These are phyloP conservation scores for Solen grandis DNA, from an alignment of 1,140 invertebrate species.

Conservation along the genomic window DNA sequence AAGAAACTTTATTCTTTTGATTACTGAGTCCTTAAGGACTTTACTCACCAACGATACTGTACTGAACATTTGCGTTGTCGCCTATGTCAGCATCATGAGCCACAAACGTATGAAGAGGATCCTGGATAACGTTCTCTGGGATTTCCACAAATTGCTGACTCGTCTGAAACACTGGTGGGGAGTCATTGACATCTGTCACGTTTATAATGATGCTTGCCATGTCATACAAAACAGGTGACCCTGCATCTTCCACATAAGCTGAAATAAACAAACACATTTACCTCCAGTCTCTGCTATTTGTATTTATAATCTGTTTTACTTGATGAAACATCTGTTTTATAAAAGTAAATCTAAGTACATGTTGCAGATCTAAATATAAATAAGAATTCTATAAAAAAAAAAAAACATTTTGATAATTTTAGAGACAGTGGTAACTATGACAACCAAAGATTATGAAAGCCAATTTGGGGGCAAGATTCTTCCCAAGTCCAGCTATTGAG, in stretches of 20 bases:
- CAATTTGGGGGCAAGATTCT: too few relatives aligned
- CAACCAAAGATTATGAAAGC: too few relatives aligned
- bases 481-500: too few relatives aligned
- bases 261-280: conserved; percentile 48
- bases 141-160: conserved; percentile 57
- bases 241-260: conserved; percentile 77
- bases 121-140: conserved; percentile 83
- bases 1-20: neutral
- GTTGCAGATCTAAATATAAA: too few relatives aligned
- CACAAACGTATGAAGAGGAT: conserved; percentile 82
- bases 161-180: conserved; percentile 72
- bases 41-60: conserved; percentile 93
- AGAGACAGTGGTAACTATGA: too few relatives aligned
- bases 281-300: too few relatives aligned
- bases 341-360: too few relatives aligned
- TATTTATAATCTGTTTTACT: too few relatives aligned
- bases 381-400: too few relatives aligned
- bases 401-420: too few relatives aligned
- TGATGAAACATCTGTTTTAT: too few relatives aligned
- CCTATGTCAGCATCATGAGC: conserved; percentile 94
- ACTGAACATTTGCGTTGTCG: conserved; percentile 91
- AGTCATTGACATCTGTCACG: conserved; percentile 82
- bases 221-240: conserved; percentile 75
- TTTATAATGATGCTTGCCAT: conserved; percentile 82
- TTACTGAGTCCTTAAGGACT: neutral